These are phyloP conservation scores for Epinephelus coioides DNA, from an alignment of 2,797 vertebrate genomes.

Conservation along the genomic window DNA sequence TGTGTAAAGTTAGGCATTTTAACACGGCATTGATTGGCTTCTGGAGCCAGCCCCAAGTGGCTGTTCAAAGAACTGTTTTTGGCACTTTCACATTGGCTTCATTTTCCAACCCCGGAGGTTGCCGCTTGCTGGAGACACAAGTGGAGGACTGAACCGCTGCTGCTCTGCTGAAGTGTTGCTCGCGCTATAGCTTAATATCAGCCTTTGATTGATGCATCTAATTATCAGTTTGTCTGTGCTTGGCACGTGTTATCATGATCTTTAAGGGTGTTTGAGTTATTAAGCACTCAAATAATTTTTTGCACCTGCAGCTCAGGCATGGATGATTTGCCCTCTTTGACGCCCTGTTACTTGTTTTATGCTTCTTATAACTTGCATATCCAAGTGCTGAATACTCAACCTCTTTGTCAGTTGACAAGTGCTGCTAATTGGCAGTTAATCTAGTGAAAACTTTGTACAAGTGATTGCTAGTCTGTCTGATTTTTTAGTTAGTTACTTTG, in stretches of 20 bases:
- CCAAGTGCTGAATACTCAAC: conserved; percentile 7
- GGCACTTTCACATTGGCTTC: too few relatives aligned
- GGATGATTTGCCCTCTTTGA: not conserved
- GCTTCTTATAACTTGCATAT: conserved; percentile 9
- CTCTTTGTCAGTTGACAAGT: conserved; percentile 1
- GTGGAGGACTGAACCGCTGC: too few relatives aligned
- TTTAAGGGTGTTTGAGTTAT: not conserved
- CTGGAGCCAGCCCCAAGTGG: too few relatives aligned
- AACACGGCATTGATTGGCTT: too few relatives aligned
- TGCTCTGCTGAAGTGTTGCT: too few relatives aligned
- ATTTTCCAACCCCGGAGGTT: too few relatives aligned
- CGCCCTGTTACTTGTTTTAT: conserved; percentile 5
- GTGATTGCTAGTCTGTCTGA: not conserved
- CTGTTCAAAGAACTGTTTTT: too few relatives aligned
- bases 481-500: conserved; percentile 3
- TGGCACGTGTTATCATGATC: not conserved
- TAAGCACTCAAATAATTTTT: not conserved
- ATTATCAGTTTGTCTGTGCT: not conserved
- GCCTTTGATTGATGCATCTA: not conserved
- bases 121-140: too few relatives aligned
- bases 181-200: not conserved
- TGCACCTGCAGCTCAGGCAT: not conserved
- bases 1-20: too few relatives aligned
- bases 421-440: conserved; percentile 27
- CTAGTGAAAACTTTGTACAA: conserved; percentile 2